Percentiles rank a stretch among this genome's conserved stretches.
Conservation (phyloP, 2,797 vertebrate species). For the Gadopsis marmoratus region DNA sequence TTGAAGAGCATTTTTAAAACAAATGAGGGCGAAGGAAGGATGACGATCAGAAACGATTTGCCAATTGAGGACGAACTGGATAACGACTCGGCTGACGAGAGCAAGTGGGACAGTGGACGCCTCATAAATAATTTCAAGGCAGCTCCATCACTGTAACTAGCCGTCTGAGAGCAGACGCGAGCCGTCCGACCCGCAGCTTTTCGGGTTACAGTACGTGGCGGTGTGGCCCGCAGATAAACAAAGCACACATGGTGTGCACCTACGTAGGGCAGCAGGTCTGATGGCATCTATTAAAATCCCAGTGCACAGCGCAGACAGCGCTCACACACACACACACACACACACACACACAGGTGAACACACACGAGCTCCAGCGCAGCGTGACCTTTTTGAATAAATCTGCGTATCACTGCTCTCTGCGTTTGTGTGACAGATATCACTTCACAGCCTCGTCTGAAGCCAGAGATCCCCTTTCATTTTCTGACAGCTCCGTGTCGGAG, state of each 20-base stretch:
- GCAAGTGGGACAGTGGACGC: constrained; percentile 42
- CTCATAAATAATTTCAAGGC: constrained; percentile 62
- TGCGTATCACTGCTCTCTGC: constrained; percentile 53
- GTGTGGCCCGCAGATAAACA: constrained; percentile 20
- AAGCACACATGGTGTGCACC: not conserved
- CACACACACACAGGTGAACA: constrained; percentile 3
- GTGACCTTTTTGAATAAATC: constrained; percentile 74
- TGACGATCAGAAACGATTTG: constrained; percentile 31
- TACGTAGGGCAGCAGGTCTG: constrained; percentile 23
- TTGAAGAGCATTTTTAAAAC: constrained; percentile 21
- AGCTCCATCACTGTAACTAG: constrained; percentile 59
- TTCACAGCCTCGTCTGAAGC: constrained; percentile 70
- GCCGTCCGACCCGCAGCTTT: constrained; percentile 14
- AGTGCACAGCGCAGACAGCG: not conserved
- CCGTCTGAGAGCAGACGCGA: constrained; percentile 47
- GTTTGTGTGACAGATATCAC: constrained; percentile 70
- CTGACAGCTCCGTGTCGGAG: constrained; percentile 59
- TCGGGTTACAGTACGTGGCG: not conserved
- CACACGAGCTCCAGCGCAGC: constrained; percentile 33
- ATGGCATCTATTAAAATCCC: constrained; percentile 58
- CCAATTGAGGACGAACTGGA: constrained; percentile 18
- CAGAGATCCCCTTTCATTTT: constrained; percentile 65
- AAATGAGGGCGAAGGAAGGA: not conserved
- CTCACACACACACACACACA: constrained; percentile 15
- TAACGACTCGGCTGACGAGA: constrained; percentile 48